phyloP scores from a whole-genome alignment of 2,888 invertebrate genomes.

The Dioctria rufipes region DNA sequence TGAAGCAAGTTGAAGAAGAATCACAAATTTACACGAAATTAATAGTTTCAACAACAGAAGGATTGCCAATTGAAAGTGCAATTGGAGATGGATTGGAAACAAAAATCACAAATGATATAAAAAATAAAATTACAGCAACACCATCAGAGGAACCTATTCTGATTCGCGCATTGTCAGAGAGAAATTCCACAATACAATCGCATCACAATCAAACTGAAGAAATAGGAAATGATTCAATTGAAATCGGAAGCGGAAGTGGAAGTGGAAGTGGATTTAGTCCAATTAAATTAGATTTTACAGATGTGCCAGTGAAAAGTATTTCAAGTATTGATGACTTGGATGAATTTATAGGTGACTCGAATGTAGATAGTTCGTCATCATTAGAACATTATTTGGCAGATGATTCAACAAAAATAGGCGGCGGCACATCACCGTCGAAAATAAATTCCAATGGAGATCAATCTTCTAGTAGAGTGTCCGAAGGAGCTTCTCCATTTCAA shows the following conservation, averaged over 20 bases:
- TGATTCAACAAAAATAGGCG: neutral
- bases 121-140: too few species aligned
- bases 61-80: too few species aligned
- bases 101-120: too few species aligned
- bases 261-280: conserved; percentile 39
- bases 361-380: neutral
- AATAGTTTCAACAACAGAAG: too few species aligned
- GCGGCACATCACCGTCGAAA: neutral
- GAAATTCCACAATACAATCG: too few species aligned
- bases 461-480: neutral
- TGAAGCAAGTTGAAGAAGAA: too few species aligned
- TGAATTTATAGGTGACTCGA: neutral
- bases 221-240: neutral
- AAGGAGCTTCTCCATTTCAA: neutral
- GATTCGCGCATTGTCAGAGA: too few species aligned
- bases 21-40: too few species aligned
- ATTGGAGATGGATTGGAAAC: neutral
- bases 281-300: neutral
- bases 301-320: neutral
- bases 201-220: too few species aligned
- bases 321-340: neutral
- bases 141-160: too few species aligned
- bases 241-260: neutral
- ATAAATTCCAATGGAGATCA: neutral
- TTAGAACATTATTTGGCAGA: neutral